Evolutionary conservation across 2,888 invertebrate species (phyloP), one percentile per base, ranked within the genome.

Genomic region (Andrena camellia): DNA sequence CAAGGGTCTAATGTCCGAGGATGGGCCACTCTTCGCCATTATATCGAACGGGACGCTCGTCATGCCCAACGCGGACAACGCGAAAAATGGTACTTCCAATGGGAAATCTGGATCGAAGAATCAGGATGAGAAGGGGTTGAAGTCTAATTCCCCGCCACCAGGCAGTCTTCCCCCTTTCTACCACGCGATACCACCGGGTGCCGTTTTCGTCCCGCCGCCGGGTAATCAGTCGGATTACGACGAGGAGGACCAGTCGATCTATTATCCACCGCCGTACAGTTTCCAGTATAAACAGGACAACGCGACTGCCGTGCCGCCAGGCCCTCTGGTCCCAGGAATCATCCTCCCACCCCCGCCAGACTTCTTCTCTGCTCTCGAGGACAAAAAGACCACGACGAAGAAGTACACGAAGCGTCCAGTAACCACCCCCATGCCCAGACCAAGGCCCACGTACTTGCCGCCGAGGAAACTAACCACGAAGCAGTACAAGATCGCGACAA

Each of bases 181-280:
- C 89, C 95, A 94, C 31, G 94, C 95, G 63, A 92, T 95, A 82
- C 97, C 97, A 92, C 97, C 97, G 87, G 96, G 96, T 91, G 95
- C 95, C 1, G 95, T 95, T 5, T 94, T 95, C 59, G 94, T 95
- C 20, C 95, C 95, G 3, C 94, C 95, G 13, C 94, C 95, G 5
- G 94, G 94, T 85, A 97, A 97, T 94, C 95, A 96, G 89, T 96
- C 97, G 83, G 97, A 97, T 92, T 96, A 96, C 88, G 96, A 97
- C 95, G 97, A 98, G 95, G 98, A 98, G 95, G 98, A 98, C 95
- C 98, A 98, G 91, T 97, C 98, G 89, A 96, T 98, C 74, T 98
- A 98, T 92, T 98, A 98, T 95, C 98, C 98, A 91, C 98, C 98
- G 92, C 97, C 98, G 17, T 98, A 98, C 95, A 98, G 97, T 94